Evolutionary conservation across 2,113 vertebrate genomes (phyloP).

Genomic region (Gorsachius goisagi): DNA sequence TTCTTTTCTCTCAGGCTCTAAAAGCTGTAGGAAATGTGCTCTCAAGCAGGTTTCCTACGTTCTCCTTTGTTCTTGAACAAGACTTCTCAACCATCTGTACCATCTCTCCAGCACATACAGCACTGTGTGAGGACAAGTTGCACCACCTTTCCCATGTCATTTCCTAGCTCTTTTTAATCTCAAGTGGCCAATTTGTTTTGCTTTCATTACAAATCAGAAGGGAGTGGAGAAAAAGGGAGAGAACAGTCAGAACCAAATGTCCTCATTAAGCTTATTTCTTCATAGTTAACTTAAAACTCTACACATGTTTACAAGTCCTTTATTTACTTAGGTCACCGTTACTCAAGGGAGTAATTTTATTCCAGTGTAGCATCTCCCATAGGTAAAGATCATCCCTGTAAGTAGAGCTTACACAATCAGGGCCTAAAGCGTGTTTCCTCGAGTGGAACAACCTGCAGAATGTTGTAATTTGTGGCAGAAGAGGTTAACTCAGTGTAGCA

Average conservation of each 20-base stretch:
- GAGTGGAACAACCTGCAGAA: neutral
- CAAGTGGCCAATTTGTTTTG: slow-evolving; percentile 33
- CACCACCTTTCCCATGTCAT: slow-evolving; percentile 44
- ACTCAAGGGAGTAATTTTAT: neutral
- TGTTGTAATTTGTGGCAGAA: neutral
- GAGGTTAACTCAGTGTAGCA: neutral
- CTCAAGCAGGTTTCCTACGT: neutral
- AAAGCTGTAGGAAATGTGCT: neutral
- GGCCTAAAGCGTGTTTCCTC: neutral
- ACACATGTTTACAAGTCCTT: neutral
- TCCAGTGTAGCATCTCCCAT: neutral
- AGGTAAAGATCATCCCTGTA: neutral
- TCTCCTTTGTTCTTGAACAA: neutral
- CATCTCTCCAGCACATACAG: neutral
- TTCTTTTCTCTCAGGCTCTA: neutral
- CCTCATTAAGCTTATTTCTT: slow-evolving; percentile 33
- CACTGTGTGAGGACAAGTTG: neutral
- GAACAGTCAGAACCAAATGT: slow-evolving; percentile 47
- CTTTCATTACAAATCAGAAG: neutral
- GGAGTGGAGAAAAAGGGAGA: neutral
- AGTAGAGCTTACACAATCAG: neutral
- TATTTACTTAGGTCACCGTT: neutral
- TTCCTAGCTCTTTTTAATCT: slow-evolving; percentile 5
- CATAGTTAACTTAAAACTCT: neutral
- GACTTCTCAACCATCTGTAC: neutral